A percentile compares a stretch with the other conserved stretches of the same genome.
phyloP scores from a whole-genome alignment of 2,888 invertebrate genomes.

The Ochlodes sylvanus region DNA sequence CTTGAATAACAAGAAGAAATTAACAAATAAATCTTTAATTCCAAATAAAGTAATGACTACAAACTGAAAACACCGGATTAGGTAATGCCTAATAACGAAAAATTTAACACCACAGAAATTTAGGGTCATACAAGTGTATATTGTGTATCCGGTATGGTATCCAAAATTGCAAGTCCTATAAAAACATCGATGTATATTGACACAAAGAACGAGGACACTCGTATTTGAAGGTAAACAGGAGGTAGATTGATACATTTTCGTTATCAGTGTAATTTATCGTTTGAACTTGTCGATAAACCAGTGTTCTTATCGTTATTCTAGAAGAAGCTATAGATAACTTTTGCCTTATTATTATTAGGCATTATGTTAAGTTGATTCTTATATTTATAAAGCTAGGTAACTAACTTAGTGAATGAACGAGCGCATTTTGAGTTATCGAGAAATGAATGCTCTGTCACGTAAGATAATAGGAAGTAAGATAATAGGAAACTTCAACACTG shows the following conservation, averaged over 20 bases:
- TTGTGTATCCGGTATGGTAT: too few relatives aligned
- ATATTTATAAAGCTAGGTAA: too few relatives aligned
- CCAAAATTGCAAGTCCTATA: too few relatives aligned
- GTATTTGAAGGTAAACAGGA: conserved; percentile 30
- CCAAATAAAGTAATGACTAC: background rate
- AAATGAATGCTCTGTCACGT: too few relatives aligned
- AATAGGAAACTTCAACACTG: too few relatives aligned
- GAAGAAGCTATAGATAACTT: conserved; percentile 12
- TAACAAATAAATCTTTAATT: too few relatives aligned
- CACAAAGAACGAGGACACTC: background rate
- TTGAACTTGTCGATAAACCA: conserved; percentile 40
- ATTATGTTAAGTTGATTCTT: background rate
- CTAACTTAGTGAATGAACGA: too few relatives aligned
- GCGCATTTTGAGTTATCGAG: too few relatives aligned
- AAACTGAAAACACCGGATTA: background rate
- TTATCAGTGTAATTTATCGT: conserved; percentile 36
- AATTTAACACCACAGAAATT: background rate
- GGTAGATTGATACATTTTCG: conserved; percentile 27
- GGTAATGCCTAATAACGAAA: background rate
- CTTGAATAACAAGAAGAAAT: too few relatives aligned
- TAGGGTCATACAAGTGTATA: too few relatives aligned
- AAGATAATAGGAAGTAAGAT: too few relatives aligned
- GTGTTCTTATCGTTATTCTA: conserved; percentile 27
- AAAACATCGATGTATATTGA: too few relatives aligned
- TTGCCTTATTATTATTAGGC: conserved; percentile 3